Conservation (phyloP, 2,888 invertebrate genomes). For the Andrena fulva region DNA sequence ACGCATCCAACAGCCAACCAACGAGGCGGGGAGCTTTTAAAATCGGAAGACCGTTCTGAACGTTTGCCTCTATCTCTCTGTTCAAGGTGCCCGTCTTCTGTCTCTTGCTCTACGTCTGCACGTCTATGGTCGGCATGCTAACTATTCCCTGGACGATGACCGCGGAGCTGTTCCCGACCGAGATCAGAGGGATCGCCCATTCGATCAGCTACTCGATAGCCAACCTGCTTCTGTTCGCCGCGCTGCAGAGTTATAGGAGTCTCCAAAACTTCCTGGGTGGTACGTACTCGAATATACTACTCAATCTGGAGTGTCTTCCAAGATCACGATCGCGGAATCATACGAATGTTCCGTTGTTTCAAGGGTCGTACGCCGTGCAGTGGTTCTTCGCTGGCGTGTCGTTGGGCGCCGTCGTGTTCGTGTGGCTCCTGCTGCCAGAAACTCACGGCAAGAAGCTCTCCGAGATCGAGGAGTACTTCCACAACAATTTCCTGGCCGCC, state of each 20-base stretch:
- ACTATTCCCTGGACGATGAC: slow-evolving; percentile 89
- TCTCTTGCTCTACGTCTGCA: slow-evolving; percentile 86
- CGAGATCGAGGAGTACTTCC: slow-evolving; percentile 86
- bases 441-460: slow-evolving; percentile 85
- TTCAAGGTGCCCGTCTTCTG: slow-evolving; percentile 85
- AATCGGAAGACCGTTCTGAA: neutral
- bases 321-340: too few species aligned
- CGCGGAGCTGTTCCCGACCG: slow-evolving; percentile 87
- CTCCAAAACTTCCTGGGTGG: slow-evolving; percentile 79
- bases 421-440: slow-evolving; percentile 85
- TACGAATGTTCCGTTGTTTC: slow-evolving; percentile 62
- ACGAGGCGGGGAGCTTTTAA: neutral
- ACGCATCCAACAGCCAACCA: neutral
- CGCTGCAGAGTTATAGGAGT: slow-evolving; percentile 86
- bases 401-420: slow-evolving; percentile 83
- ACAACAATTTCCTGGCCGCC: slow-evolving; percentile 80
- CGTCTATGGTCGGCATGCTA: slow-evolving; percentile 87
- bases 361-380: slow-evolving; percentile 86
- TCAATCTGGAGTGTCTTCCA: neutral
- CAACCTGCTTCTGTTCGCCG: slow-evolving; percentile 87
- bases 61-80: neutral
- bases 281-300: slow-evolving; percentile 16
- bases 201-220: slow-evolving; percentile 87
- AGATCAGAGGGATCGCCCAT: slow-evolving; percentile 87
- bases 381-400: slow-evolving; percentile 87